Base-by-base conservation (phyloP, 30 jellyfish, hydroid and myxozoan species). In the Mastigias papua region DNA sequence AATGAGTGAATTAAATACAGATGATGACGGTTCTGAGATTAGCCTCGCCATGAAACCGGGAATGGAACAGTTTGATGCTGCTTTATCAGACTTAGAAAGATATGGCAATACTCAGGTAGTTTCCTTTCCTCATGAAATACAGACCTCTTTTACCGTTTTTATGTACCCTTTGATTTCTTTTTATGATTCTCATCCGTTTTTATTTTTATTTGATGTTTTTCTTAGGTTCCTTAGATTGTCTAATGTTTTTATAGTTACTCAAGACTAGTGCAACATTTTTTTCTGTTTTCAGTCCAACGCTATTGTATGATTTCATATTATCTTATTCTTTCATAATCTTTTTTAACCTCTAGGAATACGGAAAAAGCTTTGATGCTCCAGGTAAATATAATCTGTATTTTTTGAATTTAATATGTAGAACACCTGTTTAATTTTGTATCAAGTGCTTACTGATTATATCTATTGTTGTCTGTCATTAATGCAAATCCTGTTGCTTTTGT, bases 21-120 rank as follows among this genome's bases (percentile, higher is more conserved):
- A 85, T 19, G 94, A 85, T 72, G 94, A 77, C 17, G 13, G 72
- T 29, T 85, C 94, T 19, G 94, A 85, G 21, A 72, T 85, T 30
- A 72, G 88, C 19, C 19, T 86, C 9, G 70, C 65, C 28, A 26
- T 63, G 30, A 61, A 73, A 21, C 48, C 88, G 34, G 73, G 35
- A 22, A 0, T 28, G 15, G 67, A 73, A 70, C 64, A 51, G 3
- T 21, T 33, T 48, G 86, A 83, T 58, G 82, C 72, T 10, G 51
- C 31, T 22, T 27, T 85, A 0, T 69, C 77, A 13, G 84, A 85
- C 17, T 25, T 85, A 25, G 94, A 73, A 34, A 42, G 63, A 58
- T 85, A 69, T 15, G 49, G 27, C n/a, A n/a, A n/a, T 31, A 2
- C 49, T 13, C 86, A 57, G 93, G 93, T 83, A 66, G 42, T 25